Conservation (phyloP, 1,140 invertebrate species). For the Pogonognathellus flavescens region DNA sequence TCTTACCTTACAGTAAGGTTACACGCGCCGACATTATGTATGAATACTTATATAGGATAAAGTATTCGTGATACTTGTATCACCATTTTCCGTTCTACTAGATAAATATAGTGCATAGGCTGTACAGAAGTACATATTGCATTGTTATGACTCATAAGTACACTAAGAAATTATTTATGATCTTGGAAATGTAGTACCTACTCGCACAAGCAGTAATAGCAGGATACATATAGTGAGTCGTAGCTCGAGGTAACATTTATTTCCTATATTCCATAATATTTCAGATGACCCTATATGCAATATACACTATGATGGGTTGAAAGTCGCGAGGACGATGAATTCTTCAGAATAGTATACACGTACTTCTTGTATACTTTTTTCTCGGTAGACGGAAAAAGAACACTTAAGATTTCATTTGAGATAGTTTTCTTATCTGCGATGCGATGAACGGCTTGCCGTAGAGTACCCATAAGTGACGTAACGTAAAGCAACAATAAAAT, state of each 20-base stretch:
- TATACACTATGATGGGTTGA: not conserved
- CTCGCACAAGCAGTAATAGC: not conserved
- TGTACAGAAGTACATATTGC: not conserved
- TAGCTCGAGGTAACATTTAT: too few species aligned
- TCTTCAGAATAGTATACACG: not conserved
- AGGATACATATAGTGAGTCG: not conserved
- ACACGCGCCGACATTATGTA: too few species aligned
- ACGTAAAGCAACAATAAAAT: constrained; percentile 32
- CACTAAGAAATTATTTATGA: not conserved
- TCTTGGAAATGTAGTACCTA: not conserved
- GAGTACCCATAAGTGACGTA: constrained; percentile 6
- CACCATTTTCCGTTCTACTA: too few species aligned
- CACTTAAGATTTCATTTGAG: constrained; percentile 36
- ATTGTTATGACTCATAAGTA: not conserved
- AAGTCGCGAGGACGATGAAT: not conserved
- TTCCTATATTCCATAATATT: too few species aligned
- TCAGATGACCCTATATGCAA: too few species aligned
- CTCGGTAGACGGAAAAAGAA: not conserved
- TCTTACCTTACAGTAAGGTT: too few species aligned
- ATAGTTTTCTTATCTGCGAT: constrained; percentile 15
- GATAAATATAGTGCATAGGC: not conserved
- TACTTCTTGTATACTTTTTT: not conserved
- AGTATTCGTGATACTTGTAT: too few species aligned
- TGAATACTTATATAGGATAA: too few species aligned
- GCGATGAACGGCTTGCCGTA: not conserved